Evolutionary conservation across 1,140 invertebrate genomes (phyloP).

Genomic region (Drosophila tsacasi): DNA sequence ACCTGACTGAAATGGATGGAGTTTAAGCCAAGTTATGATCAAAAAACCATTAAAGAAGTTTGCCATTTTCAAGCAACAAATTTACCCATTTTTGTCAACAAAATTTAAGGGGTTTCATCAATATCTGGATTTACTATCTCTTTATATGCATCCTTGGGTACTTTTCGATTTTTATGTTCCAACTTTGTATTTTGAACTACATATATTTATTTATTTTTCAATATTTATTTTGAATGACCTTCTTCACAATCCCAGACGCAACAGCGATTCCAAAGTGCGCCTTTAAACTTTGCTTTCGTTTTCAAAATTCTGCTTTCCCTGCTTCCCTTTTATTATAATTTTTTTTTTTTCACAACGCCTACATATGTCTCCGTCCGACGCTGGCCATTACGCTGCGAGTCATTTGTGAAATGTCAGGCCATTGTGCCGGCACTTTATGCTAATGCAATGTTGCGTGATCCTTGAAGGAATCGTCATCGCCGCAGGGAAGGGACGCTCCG

Average conservation of each 20-base stretch:
- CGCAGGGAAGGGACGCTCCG: conserved; percentile 17
- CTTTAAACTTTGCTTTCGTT: neutral
- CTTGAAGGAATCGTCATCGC: conserved; percentile 57
- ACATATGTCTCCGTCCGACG: neutral
- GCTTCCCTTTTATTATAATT: neutral
- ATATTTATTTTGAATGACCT: neutral
- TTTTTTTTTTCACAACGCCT: neutral
- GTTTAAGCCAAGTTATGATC: too few species aligned
- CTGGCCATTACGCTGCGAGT: conserved; percentile 33
- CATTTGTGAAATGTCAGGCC: conserved; percentile 50
- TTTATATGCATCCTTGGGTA: too few species aligned
- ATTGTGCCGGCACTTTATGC: conserved; percentile 61
- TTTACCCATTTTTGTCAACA: too few species aligned
- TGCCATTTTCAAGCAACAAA: too few species aligned
- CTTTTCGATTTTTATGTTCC: neutral
- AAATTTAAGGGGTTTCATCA: too few species aligned
- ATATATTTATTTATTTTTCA: neutral
- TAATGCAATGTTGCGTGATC: conserved; percentile 63
- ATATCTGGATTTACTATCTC: too few species aligned
- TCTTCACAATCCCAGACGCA: neutral
- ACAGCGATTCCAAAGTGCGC: neutral
- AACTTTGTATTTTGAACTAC: neutral
- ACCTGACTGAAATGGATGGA: too few species aligned
- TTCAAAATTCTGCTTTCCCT: neutral
- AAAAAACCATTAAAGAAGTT: too few species aligned